Conservation (phyloP, 2,113 vertebrate genomes). For the Genyomyrus donnyi region DNA sequence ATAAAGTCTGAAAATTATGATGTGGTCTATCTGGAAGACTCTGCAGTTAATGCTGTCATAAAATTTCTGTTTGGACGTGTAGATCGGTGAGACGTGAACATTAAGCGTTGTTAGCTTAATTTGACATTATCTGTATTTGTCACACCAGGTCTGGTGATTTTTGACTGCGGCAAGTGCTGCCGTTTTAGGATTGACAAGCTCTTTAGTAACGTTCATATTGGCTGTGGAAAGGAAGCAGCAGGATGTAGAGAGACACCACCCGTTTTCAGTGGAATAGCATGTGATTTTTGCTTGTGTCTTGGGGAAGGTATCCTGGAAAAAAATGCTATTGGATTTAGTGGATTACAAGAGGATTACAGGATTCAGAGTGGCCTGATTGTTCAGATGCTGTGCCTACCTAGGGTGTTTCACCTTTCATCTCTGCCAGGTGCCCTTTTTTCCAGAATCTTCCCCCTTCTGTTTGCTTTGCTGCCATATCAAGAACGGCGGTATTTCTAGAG, state of each 20-base stretch:
- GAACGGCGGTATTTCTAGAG: neutral
- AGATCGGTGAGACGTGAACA: neutral
- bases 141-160: neutral
- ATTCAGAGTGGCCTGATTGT: conserved; percentile 1
- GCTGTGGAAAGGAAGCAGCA: neutral
- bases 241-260: neutral
- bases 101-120: neutral
- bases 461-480: neutral
- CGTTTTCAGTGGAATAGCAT: neutral
- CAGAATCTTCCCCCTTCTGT: neutral
- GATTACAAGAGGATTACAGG: conserved; percentile 16
- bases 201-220: neutral
- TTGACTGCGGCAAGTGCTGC: neutral
- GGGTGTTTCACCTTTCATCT: neutral
- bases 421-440: neutral
- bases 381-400: neutral
- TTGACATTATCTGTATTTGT: neutral
- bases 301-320: neutral
- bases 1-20: neutral
- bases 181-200: neutral
- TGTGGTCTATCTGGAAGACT: neutral
- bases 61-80: neutral
- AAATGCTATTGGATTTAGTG: neutral
- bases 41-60: neutral
- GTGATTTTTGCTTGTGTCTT: neutral